Evolutionary conservation across 2,113 vertebrate genomes (phyloP).

Genomic region (Spea bombifrons): DNA sequence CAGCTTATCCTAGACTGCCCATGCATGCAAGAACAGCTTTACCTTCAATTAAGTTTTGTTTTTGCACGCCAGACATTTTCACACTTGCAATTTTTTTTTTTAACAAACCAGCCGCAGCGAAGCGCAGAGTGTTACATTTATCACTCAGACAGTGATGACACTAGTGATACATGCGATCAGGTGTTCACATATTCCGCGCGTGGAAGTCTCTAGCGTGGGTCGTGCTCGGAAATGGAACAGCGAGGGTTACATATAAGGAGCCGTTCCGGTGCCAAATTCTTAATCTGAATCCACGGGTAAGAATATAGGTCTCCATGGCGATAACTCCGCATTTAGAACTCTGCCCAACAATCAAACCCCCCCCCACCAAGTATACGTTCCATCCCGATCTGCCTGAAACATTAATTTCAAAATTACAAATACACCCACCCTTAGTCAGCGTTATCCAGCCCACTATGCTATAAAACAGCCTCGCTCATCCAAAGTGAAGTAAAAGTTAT

Average conservation of each 20-base stretch:
- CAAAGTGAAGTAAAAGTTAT: slow-evolving; percentile 24
- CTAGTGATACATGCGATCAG: slow-evolving; percentile 18
- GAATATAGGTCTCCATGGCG: no score
- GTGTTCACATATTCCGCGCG: slow-evolving; percentile 7
- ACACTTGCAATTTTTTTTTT: slow-evolving; percentile 8
- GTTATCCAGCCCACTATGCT: neutral
- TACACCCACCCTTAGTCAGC: no score
- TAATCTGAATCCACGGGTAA: no score
- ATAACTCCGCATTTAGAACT: no score
- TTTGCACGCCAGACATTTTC: slow-evolving; percentile 11
- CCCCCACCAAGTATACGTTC: no score
- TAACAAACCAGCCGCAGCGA: neutral
- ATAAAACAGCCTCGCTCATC: slow-evolving; percentile 26
- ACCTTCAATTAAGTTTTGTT: slow-evolving; percentile 13
- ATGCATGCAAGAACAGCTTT: slow-evolving; percentile 1
- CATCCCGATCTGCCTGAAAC: no score
- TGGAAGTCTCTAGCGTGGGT: neutral
- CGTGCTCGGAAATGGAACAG: neutral
- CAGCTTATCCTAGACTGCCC: slow-evolving; percentile 26
- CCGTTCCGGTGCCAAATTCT: no score
- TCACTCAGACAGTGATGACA: slow-evolving; percentile 8
- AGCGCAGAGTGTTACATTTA: neutral
- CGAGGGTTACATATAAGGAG: no score
- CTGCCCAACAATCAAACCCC: no score
- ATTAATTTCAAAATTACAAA: no score